Conservation (phyloP, 2,888 invertebrate species). For the Shargacucullia verbasci region DNA sequence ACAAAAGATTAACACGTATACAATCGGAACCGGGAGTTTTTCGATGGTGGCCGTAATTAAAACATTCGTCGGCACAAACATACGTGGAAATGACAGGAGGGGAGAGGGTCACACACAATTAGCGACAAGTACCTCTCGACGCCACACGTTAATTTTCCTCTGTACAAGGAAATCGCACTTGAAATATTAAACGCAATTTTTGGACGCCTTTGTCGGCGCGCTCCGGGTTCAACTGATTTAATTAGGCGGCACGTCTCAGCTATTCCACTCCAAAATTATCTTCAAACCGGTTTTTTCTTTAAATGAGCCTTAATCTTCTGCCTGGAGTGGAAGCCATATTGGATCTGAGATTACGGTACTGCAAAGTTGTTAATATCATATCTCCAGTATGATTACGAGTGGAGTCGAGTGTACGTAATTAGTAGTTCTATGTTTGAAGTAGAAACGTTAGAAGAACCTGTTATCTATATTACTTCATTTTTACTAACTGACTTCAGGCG, state of each 20-base stretch:
- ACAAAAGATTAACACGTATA: constrained; percentile 68
- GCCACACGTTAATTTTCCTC: constrained; percentile 76
- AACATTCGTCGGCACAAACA: constrained; percentile 62
- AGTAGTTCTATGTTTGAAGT: constrained; percentile 16
- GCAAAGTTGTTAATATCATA: constrained; percentile 54
- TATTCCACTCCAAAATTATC: constrained; percentile 68
- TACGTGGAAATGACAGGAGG: constrained; percentile 65
- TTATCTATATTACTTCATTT: neutral
- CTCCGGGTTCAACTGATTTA: constrained; percentile 65
- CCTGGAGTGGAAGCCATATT: constrained; percentile 39
- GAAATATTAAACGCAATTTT: constrained; percentile 79
- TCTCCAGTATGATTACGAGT: constrained; percentile 43
- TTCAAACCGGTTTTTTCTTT: constrained; percentile 60
- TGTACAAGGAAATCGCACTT: constrained; percentile 76
- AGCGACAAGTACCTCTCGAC: constrained; percentile 74
- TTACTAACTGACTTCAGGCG: no score
- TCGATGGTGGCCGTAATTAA: constrained; percentile 69
- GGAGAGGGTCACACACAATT: constrained; percentile 79
- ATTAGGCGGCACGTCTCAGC: constrained; percentile 69
- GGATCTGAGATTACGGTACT: constrained; percentile 57
- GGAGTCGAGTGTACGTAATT: constrained; percentile 24
- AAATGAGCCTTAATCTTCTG: constrained; percentile 40
- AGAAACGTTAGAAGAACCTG: neutral
- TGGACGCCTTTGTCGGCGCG: constrained; percentile 58
- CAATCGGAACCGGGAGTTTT: constrained; percentile 70